These are phyloP conservation scores for Orthosia cruda DNA, from an alignment of 2,888 invertebrate genomes.

Conservation along the genomic window DNA sequence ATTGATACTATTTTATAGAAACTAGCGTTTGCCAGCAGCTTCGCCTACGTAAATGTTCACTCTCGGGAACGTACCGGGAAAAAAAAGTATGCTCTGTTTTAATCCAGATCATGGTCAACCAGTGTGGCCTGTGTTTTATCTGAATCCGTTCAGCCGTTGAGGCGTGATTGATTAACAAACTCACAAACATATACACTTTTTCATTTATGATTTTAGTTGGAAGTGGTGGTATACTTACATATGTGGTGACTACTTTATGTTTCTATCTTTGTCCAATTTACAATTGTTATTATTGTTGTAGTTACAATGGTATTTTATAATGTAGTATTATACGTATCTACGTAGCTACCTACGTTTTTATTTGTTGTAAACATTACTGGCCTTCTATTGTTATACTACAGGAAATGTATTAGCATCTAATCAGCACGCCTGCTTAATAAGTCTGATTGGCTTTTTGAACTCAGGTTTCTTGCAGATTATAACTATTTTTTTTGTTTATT, in stretches of 20 bases:
- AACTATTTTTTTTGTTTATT: constrained; percentile 31
- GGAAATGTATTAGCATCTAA: background rate
- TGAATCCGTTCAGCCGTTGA: background rate
- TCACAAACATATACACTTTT: background rate
- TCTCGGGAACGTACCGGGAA: background rate
- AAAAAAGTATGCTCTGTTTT: background rate
- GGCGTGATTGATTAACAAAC: background rate
- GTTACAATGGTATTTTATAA: constrained; percentile 1
- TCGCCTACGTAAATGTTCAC: background rate
- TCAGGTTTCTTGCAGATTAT: background rate
- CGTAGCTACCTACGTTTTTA: too few relatives aligned
- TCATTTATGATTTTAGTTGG: background rate
- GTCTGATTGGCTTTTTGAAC: background rate
- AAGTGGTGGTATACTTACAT: background rate
- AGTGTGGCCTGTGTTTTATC: background rate
- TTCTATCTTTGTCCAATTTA: background rate
- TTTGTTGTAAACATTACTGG: too few relatives aligned
- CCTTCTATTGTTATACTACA: background rate
- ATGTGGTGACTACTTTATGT: background rate
- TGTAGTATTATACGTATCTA: too few relatives aligned
- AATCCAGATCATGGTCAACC: too few relatives aligned
- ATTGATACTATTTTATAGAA: background rate
- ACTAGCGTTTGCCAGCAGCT: background rate
- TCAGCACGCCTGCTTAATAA: background rate
- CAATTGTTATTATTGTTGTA: background rate